Conservation (phyloP, 1,140 invertebrate genomes). For the Tribolium madens region DNA sequence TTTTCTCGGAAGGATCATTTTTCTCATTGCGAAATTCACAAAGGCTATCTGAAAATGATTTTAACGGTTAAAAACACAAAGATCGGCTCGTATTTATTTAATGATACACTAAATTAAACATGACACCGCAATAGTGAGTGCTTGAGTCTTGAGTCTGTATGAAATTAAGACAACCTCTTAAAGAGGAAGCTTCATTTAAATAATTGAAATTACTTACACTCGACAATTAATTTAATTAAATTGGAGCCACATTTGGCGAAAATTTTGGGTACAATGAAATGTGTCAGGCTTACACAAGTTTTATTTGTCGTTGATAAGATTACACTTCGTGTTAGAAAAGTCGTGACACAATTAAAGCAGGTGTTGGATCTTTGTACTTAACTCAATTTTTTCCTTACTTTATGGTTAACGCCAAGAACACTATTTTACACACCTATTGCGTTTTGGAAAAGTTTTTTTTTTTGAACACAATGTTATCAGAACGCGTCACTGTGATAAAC, state of each 20-base stretch:
- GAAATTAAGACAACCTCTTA: slow-evolving; percentile 20
- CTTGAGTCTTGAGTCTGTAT: slow-evolving; percentile 25
- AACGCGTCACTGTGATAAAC: slow-evolving; percentile 7
- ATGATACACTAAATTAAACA: slow-evolving; percentile 28
- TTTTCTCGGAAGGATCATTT: slow-evolving; percentile 33
- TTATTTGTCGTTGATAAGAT: slow-evolving; percentile 23
- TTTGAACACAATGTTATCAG: not conserved
- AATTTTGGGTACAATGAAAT: not conserved
- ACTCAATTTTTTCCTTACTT: slow-evolving; percentile 5
- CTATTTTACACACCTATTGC: not conserved
- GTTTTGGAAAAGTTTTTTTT: not conserved
- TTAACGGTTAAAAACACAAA: not conserved
- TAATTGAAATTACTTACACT: not conserved
- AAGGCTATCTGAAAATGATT: not conserved
- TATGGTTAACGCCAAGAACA: not conserved
- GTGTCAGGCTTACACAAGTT: not conserved
- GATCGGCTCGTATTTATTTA: slow-evolving; percentile 8
- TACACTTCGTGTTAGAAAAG: no score
- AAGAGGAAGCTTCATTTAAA: slow-evolving; percentile 44
- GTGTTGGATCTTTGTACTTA: not conserved
- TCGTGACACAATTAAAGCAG: slow-evolving; percentile 22
- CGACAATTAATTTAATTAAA: not conserved
- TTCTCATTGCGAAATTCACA: slow-evolving; percentile 2
- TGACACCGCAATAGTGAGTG: slow-evolving; percentile 12
- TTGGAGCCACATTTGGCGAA: not conserved